Evolutionary conservation across 2,113 vertebrate species (phyloP).

Genomic region (Cisticola juncidis): DNA sequence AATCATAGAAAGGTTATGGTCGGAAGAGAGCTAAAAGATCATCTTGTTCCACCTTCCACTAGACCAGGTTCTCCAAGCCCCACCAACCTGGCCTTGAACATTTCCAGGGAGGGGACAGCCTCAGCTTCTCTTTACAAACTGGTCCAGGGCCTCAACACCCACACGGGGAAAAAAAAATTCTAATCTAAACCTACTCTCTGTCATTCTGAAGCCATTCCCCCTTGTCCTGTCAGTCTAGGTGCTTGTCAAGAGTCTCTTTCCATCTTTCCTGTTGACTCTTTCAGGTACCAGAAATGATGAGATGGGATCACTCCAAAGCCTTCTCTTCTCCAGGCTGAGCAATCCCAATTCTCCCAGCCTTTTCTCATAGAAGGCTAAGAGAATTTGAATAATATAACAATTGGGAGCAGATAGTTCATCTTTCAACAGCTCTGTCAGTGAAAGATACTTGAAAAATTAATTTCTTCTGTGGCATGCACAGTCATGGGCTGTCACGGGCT

Average conservation of each 20-base stretch:
- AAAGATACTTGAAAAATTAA: neutral
- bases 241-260: neutral
- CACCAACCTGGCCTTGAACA: neutral
- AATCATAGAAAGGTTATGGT: neutral
- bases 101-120: neutral
- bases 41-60: neutral
- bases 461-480: neutral
- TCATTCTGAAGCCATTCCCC: neutral
- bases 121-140: neutral
- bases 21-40: neutral
- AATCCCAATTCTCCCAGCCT: neutral
- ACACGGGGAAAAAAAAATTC: neutral
- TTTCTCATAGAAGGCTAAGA: neutral
- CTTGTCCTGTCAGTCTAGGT: neutral
- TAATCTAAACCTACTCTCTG: neutral
- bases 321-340: neutral
- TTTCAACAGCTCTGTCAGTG: neutral
- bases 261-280: neutral
- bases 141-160: neutral
- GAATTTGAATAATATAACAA: neutral
- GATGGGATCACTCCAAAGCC: neutral
- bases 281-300: neutral
- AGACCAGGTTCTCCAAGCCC: neutral
- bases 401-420: neutral
- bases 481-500: fast-evolving